Evolutionary conservation across 2,113 vertebrate genomes (phyloP).

Genomic region (Octodon degus): DNA sequence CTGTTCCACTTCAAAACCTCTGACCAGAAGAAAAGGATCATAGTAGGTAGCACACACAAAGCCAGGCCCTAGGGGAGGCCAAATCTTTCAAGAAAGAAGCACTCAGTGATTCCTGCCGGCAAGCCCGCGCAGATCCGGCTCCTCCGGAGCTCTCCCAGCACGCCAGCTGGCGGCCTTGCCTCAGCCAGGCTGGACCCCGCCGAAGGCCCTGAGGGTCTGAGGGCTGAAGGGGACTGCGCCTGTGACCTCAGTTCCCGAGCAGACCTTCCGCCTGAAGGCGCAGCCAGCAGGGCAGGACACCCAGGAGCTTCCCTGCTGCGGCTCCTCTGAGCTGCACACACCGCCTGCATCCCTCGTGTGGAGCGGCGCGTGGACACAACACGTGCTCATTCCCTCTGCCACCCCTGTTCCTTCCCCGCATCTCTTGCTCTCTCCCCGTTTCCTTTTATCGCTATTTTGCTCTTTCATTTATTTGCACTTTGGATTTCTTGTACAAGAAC

Average conservation of each 20-base stretch:
- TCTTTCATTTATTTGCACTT: neutral
- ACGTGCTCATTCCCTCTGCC: neutral
- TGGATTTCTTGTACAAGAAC: neutral
- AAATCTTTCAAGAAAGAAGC: constrained; percentile 14
- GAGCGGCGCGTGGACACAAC: neutral
- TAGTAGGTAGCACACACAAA: neutral
- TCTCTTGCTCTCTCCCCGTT: neutral
- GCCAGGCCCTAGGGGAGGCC: neutral
- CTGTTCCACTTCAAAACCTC: constrained; percentile 1
- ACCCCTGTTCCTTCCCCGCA: neutral
- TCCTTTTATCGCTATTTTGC: neutral
- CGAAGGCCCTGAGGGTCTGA: neutral
- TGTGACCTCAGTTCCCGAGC: neutral
- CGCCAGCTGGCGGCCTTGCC: neutral
- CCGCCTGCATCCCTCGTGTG: rapidly evolving
- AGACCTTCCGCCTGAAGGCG: neutral
- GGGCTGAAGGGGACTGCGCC: neutral
- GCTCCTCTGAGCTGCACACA: neutral
- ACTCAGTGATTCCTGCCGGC: neutral
- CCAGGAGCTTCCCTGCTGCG: neutral
- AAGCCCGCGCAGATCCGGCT: neutral
- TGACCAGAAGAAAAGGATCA: neutral
- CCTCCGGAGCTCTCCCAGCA: neutral
- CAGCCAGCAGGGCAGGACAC: neutral
- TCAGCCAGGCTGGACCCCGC: neutral